Percentiles rank a stretch among this genome's conserved stretches.
Evolutionary conservation across 2,888 invertebrate genomes (phyloP).

Genomic region (Rotaria macrura): DNA sequence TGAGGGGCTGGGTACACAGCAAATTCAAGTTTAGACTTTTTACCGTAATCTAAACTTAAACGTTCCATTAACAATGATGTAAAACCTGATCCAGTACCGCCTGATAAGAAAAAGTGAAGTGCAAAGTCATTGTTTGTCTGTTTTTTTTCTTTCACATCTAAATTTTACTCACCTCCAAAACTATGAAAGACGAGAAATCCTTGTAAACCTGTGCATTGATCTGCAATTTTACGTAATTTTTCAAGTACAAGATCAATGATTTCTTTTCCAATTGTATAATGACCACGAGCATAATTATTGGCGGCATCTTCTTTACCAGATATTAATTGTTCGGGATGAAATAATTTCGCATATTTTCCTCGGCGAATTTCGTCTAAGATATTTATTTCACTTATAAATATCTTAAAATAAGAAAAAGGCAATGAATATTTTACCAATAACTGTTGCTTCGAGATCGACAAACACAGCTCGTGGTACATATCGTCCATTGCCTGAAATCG

Average conservation of each 20-base stretch:
- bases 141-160: background rate
- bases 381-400: background rate
- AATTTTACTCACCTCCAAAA: slow-evolving; percentile 33
- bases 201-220: slow-evolving; percentile 35
- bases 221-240: slow-evolving; percentile 32
- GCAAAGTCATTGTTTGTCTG: too few relatives aligned
- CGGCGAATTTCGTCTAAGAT: slow-evolving; percentile 34
- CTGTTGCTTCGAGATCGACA: slow-evolving; percentile 36
- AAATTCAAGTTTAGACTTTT: slow-evolving; percentile 34
- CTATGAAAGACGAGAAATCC: slow-evolving; percentile 36
- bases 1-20: slow-evolving; percentile 35
- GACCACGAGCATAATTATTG: slow-evolving; percentile 36
- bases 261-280: slow-evolving; percentile 35
- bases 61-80: slow-evolving; percentile 35
- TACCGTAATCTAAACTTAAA: slow-evolving; percentile 35
- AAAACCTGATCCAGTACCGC: slow-evolving; percentile 36
- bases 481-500: slow-evolving; percentile 24
- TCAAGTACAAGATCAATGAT: slow-evolving; percentile 34
- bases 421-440: slow-evolving; percentile 33
- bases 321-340: slow-evolving; percentile 35
- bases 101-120: background rate
- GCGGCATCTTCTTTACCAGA: slow-evolving; percentile 35
- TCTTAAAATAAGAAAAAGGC: background rate
- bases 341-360: slow-evolving; percentile 33
- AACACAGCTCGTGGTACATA: slow-evolving; percentile 36